A percentile compares a stretch with the other conserved stretches of the same genome.
phyloP scores from a whole-genome alignment of 2,113 vertebrate genomes.

The Chlamydotis undulata region DNA sequence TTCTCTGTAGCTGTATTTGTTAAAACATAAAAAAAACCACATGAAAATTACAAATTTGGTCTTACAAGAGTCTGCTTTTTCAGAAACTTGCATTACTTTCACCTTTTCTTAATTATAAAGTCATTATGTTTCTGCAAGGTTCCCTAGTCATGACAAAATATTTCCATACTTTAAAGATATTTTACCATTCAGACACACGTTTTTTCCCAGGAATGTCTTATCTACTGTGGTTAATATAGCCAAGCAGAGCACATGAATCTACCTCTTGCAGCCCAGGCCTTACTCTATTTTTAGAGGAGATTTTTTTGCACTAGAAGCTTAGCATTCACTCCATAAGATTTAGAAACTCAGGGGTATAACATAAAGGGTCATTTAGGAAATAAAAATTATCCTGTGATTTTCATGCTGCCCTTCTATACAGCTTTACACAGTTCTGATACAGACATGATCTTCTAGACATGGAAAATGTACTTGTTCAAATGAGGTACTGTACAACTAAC shows the following conservation, averaged over 20 bases:
- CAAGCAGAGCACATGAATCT: neutral
- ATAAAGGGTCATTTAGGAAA: neutral
- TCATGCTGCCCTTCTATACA: neutral
- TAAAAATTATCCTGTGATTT: neutral
- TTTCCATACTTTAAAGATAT: neutral
- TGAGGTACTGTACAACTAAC: neutral
- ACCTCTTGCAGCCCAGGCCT: neutral
- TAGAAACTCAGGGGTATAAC: neutral
- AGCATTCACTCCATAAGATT: neutral
- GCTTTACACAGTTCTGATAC: neutral
- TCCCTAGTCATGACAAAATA: neutral
- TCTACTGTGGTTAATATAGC: neutral
- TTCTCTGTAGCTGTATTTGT: constrained; percentile 87
- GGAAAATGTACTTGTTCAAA: neutral
- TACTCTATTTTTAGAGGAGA: neutral
- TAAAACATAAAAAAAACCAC: constrained; percentile 26
- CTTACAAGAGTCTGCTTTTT: neutral
- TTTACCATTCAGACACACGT: neutral
- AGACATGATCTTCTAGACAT: neutral
- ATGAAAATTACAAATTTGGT: constrained; percentile 1
- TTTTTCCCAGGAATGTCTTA: neutral
- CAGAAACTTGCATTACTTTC: neutral
- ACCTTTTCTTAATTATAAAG: neutral
- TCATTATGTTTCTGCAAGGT: neutral
- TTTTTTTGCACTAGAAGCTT: neutral